Conservation (phyloP, 2,888 invertebrate species). For the Meganola albula region DNA sequence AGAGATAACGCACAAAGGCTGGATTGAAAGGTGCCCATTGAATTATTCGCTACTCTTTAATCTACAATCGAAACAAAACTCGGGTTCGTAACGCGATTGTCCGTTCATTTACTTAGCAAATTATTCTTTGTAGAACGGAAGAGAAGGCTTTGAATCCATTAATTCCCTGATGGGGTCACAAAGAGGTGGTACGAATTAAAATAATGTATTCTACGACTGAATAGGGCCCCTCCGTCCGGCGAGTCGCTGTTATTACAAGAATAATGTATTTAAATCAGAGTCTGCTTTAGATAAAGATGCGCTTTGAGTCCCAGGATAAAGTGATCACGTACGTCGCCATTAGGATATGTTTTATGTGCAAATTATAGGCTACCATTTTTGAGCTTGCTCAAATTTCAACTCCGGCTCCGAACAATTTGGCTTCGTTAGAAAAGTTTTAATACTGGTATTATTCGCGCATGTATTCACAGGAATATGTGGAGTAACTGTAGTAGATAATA, state of each 20-base stretch:
- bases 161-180: constrained; percentile 74
- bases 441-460: constrained; percentile 29
- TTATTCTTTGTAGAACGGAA: constrained; percentile 77
- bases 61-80: constrained; percentile 74
- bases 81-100: constrained; percentile 69
- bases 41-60: constrained; percentile 70
- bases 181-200: constrained; percentile 76
- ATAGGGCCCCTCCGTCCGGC: constrained; percentile 72
- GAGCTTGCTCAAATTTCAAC: constrained; percentile 56
- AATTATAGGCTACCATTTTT: constrained; percentile 75
- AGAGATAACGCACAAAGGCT: constrained; percentile 66
- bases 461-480: constrained; percentile 18
- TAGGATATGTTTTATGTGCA: constrained; percentile 77
- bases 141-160: constrained; percentile 77
- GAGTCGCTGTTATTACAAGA: constrained; percentile 68
- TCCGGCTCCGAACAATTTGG: constrained; percentile 51
- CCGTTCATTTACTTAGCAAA: constrained; percentile 77
- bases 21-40: constrained; percentile 62
- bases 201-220: constrained; percentile 77
- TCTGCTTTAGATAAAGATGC: constrained; percentile 73
- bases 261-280: constrained; percentile 77
- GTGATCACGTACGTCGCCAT: constrained; percentile 73
- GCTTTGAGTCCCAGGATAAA: constrained; percentile 67
- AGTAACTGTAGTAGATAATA: constrained; percentile 4
- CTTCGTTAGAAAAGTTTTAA: constrained; percentile 69